Conservation (phyloP, 2,888 invertebrate species). For the Rhingia rostrata region DNA sequence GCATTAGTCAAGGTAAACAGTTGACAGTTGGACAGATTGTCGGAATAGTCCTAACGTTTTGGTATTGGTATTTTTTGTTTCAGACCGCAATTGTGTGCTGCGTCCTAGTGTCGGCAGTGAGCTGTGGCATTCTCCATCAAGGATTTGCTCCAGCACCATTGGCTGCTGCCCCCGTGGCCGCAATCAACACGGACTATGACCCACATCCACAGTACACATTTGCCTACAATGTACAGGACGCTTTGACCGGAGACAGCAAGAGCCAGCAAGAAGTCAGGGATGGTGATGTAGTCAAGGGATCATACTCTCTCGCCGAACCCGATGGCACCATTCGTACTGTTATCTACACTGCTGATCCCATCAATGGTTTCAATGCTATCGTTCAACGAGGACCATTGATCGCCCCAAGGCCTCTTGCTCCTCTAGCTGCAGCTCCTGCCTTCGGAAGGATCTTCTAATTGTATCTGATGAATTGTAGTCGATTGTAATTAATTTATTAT, state of each 20-base stretch:
- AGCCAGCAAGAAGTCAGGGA: conserved; percentile 85
- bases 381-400: conserved; percentile 85
- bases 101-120: conserved; percentile 72
- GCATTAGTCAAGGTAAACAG: conserved; percentile 62
- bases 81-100: conserved; percentile 76
- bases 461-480: conserved; percentile 22
- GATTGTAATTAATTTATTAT: conserved; percentile 55
- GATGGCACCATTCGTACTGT: conserved; percentile 80
- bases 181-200: conserved; percentile 77
- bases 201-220: conserved; percentile 86
- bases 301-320: conserved; percentile 80
- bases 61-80: not conserved
- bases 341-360: conserved; percentile 80
- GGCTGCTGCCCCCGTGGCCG: conserved; percentile 65
- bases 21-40: not conserved
- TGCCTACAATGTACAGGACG: conserved; percentile 88
- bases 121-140: conserved; percentile 78
- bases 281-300: conserved; percentile 85
- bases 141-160: conserved; percentile 77
- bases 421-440: conserved; percentile 75
- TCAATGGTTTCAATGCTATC: conserved; percentile 81
- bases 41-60: not conserved
- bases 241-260: conserved; percentile 86
- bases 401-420: conserved; percentile 67
- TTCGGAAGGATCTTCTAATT: conserved; percentile 44